Evolutionary conservation across 1,140 invertebrate species (phyloP), one percentile per base, ranked within the genome.

Genomic region (Atta cephalotes): DNA sequence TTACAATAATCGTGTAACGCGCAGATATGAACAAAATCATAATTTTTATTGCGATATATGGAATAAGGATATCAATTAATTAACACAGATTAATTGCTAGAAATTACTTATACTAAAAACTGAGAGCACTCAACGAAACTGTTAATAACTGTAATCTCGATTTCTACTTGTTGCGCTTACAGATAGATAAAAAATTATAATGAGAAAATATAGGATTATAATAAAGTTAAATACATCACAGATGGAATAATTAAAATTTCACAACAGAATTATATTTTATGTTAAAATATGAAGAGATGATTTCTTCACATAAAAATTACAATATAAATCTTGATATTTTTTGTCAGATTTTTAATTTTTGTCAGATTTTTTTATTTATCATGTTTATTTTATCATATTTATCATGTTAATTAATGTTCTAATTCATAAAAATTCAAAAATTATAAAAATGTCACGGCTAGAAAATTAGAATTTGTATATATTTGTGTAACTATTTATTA

Each of bases 101-200:
- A 49, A 68, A 80, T 80, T 80, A 68, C n/a, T n/a, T 68, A 79
- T 31, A 53, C 2, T 53, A 14, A 14, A 31, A 68, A 35, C 28
- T 14, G n/a, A 31, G 28, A 25, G 35, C 16, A 39, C 14, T 4
- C 14, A 77, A 45, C 7, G 21, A 45, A 25, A 14, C 35, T 45
- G 9, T 62, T 77, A 51, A 53, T 68, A 68, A 53, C 35, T 7
- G n/a, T 7, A 25, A 0, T 68, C n/a, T 53, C 28, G n/a, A 77
- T 77, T 77, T 77, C 21, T 77, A 62, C 10, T 28, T 80, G 39
- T 53, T 53, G 62, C 14, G 18, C 28, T 53, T 35, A 35, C 5
- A 9, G 18, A 18, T n/a, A 80, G 16, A 5, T 49, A 28, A 53
- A 35, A 9, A 39, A 77, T 77, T 76, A 51, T 79, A 78, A 78